Evolutionary conservation across 2,797 vertebrate species (phyloP).

Genomic region (Cuniculus paca): DNA sequence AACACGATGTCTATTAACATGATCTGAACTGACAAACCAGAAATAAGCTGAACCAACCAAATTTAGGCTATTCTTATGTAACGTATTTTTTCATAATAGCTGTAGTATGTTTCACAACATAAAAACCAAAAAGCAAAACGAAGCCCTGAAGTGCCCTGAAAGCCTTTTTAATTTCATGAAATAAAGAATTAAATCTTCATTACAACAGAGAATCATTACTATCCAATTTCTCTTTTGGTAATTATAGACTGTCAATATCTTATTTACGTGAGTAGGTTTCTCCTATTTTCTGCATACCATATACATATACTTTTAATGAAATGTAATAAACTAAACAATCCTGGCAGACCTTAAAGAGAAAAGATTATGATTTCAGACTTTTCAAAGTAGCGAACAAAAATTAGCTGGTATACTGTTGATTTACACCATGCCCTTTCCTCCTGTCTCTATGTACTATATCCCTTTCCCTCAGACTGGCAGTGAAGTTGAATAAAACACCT

Average conservation of each 20-base stretch:
- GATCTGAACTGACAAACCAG: neutral
- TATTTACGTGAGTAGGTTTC: neutral
- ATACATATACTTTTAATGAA: conserved; percentile 19
- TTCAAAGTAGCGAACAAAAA: neutral
- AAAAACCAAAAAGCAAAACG: neutral
- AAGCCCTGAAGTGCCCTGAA: neutral
- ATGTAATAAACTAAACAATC: conserved; percentile 3
- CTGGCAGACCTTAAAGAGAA: neutral
- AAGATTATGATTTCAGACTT: conserved; percentile 26
- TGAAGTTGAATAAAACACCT: neutral
- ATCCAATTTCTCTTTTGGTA: conserved; percentile 19
- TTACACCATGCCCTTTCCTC: neutral
- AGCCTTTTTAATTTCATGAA: conserved; percentile 29
- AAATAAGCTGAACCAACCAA: neutral
- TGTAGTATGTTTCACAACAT: neutral
- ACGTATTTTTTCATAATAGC: neutral
- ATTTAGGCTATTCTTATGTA: neutral
- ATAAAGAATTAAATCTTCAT: neutral
- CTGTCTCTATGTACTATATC: neutral
- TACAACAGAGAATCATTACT: conserved; percentile 41
- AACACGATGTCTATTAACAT: neutral
- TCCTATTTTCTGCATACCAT: conserved; percentile 13
- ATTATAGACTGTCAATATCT: neutral
- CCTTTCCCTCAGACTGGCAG: neutral
- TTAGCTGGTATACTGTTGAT: neutral